Percentiles rank a stretch among this genome's conserved stretches.
These are phyloP conservation scores for Drosophila demipolita DNA, from an alignment of 2,888 invertebrate genomes.

Conservation along the genomic window DNA sequence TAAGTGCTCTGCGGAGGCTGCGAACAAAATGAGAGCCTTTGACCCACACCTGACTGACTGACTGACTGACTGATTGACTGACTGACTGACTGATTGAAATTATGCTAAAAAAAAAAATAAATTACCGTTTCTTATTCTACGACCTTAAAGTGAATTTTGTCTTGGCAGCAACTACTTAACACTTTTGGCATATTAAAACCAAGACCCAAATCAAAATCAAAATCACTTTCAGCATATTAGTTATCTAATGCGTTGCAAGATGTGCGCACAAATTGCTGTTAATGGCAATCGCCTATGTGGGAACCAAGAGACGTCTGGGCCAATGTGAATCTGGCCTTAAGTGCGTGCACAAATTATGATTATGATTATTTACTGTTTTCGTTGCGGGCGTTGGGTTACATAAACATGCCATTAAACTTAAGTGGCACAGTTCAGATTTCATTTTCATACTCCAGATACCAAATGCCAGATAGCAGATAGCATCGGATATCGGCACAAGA, in stretches of 20 bases:
- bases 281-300: slow-evolving; percentile 22
- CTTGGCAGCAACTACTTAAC: slow-evolving; percentile 43
- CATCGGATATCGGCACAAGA: slow-evolving; percentile 19
- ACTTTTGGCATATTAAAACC: slow-evolving; percentile 36
- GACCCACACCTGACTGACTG: slow-evolving; percentile 35
- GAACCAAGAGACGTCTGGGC: background rate
- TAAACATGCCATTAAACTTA: slow-evolving; percentile 77
- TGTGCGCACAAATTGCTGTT: slow-evolving; percentile 53
- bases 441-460: slow-evolving; percentile 7
- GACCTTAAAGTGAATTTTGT: slow-evolving; percentile 28
- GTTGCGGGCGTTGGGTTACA: slow-evolving; percentile 57
- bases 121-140: slow-evolving; percentile 42
- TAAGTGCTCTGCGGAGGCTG: slow-evolving; percentile 36
- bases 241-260: slow-evolving; percentile 13
- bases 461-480: slow-evolving; percentile 4
- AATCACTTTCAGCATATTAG: slow-evolving; percentile 56
- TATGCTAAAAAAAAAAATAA: slow-evolving; percentile 18
- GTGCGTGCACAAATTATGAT: slow-evolving; percentile 56
- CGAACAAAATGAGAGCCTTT: background rate
- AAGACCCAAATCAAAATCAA: slow-evolving; percentile 8
- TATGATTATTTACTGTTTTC: slow-evolving; percentile 67
- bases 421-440: slow-evolving; percentile 61
- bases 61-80: background rate
- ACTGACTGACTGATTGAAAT: slow-evolving; percentile 6
- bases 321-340: slow-evolving; percentile 6